These are phyloP conservation scores for Tragelaphus imberbis DNA, from an alignment of 2,113 vertebrate species.

Conservation along the genomic window DNA sequence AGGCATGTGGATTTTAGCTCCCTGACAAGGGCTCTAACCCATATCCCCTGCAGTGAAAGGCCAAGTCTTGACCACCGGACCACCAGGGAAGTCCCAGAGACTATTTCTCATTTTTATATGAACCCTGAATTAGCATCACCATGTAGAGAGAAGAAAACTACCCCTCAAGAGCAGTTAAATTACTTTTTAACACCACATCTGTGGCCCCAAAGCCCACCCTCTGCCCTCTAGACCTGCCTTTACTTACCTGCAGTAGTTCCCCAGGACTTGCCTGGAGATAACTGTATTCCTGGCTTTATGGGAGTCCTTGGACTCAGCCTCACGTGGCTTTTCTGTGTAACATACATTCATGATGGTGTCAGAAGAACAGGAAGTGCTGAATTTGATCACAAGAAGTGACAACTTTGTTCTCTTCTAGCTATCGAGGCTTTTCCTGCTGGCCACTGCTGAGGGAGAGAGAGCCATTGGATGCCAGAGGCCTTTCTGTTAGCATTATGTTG, in stretches of 20 bases:
- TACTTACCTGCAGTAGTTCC: background rate
- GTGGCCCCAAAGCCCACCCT: background rate
- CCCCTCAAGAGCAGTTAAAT: background rate
- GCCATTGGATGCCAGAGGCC: constrained; percentile 23
- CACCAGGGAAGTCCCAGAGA: background rate
- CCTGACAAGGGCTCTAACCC: background rate
- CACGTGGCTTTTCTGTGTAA: background rate
- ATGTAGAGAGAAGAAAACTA: constrained; percentile 4
- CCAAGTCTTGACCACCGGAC: background rate
- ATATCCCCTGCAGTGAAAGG: background rate
- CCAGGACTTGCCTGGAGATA: background rate
- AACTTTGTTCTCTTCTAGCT: background rate
- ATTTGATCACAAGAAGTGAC: background rate
- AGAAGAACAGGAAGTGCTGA: background rate
- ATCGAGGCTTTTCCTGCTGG: background rate
- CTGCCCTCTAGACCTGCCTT: background rate
- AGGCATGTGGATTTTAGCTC: background rate
- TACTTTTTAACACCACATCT: background rate
- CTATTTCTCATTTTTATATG: background rate
- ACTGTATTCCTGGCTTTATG: background rate
- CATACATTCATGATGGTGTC: background rate
- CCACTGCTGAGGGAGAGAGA: constrained; percentile 3
- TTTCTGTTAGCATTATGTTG: constrained; percentile 45
- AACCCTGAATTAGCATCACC: background rate
- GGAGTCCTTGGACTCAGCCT: background rate